Percentiles rank a stretch among this genome's conserved stretches.
Evolutionary conservation across 1,140 invertebrate species (phyloP).

Genomic region (Plutomurus gul): DNA sequence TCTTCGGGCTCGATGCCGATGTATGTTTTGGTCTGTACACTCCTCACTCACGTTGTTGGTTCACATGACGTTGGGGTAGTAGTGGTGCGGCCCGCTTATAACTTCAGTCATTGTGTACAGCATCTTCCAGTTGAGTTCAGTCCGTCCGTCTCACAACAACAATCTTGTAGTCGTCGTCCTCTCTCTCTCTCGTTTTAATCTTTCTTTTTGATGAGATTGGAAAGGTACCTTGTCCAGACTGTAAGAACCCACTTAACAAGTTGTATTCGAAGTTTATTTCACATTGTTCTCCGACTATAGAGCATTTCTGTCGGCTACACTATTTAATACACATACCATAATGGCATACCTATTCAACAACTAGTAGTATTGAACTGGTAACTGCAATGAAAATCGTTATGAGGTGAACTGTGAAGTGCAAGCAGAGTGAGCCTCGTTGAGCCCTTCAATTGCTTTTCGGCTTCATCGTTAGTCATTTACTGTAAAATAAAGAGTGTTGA

Average conservation of each 20-base stretch:
- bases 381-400: background rate
- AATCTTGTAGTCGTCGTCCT: background rate
- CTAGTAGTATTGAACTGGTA: background rate
- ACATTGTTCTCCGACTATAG: background rate
- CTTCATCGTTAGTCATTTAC: constrained; percentile 1
- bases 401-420: constrained; percentile 8
- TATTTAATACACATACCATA: background rate
- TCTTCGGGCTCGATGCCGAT: too few relatives aligned
- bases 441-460: background rate
- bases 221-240: background rate
- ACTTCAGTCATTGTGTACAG: too few relatives aligned
- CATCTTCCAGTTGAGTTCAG: background rate
- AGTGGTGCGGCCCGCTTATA: too few relatives aligned
- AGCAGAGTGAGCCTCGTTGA: background rate
- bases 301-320: background rate
- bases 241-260: constrained; percentile 5
- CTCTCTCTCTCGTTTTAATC: background rate
- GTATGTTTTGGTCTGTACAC: too few relatives aligned
- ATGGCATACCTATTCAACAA: background rate
- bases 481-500: background rate
- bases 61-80: too few relatives aligned
- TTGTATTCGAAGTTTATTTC: background rate
- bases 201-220: background rate
- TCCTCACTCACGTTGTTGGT: background rate
- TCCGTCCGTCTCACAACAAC: background rate